Percentiles rank a stretch among this genome's conserved stretches.
These are phyloP conservation scores for Lerista edwardsae DNA, from an alignment of 2,797 vertebrate genomes.

Conservation along the genomic window DNA sequence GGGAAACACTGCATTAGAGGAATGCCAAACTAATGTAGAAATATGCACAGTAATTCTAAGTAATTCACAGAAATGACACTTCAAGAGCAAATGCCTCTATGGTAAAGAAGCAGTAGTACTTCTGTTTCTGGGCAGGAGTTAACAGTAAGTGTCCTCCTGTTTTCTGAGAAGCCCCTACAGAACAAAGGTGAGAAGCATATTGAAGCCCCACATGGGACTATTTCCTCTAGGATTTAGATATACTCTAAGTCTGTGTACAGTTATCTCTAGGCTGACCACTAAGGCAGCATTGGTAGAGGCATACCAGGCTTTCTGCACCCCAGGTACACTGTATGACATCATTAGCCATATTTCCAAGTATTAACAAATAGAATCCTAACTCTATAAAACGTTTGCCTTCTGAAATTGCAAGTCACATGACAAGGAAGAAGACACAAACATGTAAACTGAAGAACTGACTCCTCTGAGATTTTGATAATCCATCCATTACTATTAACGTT, in stretches of 20 bases:
- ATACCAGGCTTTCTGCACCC: too few species aligned
- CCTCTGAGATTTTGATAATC: conserved; percentile 12
- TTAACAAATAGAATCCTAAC: conserved; percentile 5
- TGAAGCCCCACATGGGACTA: neutral
- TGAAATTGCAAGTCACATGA: neutral
- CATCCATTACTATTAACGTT: conserved; percentile 29
- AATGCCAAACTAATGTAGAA: too few species aligned
- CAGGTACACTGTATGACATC: too few species aligned
- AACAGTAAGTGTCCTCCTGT: neutral
- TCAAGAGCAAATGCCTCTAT: neutral
- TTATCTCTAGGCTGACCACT: neutral
- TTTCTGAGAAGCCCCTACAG: neutral
- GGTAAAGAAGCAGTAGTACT: neutral
- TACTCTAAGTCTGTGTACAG: neutral
- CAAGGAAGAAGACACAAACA: conserved; percentile 5
- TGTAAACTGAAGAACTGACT: neutral
- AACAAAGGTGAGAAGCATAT: neutral
- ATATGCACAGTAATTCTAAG: too few species aligned
- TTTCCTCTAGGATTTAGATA: neutral
- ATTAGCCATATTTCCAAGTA: too few species aligned
- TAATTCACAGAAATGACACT: neutral
- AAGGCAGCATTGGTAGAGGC: neutral
- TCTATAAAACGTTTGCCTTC: conserved; percentile 2
- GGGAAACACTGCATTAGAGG: too few species aligned
- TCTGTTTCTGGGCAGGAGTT: neutral